A percentile compares a stretch with the other conserved stretches of the same genome.
These are phyloP conservation scores for Synergus laeviventris DNA, from an alignment of 2,888 invertebrate genomes.

Conservation along the genomic window DNA sequence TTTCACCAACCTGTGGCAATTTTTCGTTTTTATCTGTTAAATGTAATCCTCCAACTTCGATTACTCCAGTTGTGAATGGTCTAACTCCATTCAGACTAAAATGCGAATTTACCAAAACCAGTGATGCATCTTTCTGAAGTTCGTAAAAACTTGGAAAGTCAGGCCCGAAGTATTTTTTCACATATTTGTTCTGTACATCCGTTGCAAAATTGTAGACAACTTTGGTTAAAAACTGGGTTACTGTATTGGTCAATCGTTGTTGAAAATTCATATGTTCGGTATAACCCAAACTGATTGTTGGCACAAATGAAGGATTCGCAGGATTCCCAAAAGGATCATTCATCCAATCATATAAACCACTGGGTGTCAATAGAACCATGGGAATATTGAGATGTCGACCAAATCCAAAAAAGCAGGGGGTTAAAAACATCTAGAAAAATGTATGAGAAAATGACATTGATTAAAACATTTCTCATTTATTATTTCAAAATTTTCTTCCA, in stretches of 20 bases:
- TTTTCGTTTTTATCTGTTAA: slow-evolving; percentile 66
- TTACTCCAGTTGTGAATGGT: slow-evolving; percentile 75
- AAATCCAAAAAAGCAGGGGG: slow-evolving; percentile 53
- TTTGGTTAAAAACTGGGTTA: neutral
- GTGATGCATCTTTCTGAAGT: slow-evolving; percentile 75
- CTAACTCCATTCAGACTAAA: slow-evolving; percentile 75
- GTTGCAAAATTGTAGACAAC: neutral
- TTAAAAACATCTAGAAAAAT: slow-evolving; percentile 44
- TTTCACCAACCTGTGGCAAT: slow-evolving; percentile 51
- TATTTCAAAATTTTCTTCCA: too few relatives aligned
- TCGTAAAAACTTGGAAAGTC: slow-evolving; percentile 71
- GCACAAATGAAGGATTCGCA: slow-evolving; percentile 45
- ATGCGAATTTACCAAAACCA: slow-evolving; percentile 77
- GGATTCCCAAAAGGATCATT: slow-evolving; percentile 52
- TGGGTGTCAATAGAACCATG: slow-evolving; percentile 45
- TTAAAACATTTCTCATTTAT: too few relatives aligned
- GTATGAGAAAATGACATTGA: slow-evolving; percentile 17
- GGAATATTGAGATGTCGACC: slow-evolving; percentile 54
- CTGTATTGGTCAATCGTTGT: slow-evolving; percentile 53
- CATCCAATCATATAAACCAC: slow-evolving; percentile 46
- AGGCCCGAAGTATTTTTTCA: slow-evolving; percentile 57
- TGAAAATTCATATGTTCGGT: slow-evolving; percentile 53
- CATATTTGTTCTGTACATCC: neutral
- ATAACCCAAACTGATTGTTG: slow-evolving; percentile 6
- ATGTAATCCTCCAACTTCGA: slow-evolving; percentile 79